Percentiles rank a stretch among this genome's conserved stretches.
Conservation (phyloP, 2,113 vertebrate species). For the Maccullochella peelii region DNA sequence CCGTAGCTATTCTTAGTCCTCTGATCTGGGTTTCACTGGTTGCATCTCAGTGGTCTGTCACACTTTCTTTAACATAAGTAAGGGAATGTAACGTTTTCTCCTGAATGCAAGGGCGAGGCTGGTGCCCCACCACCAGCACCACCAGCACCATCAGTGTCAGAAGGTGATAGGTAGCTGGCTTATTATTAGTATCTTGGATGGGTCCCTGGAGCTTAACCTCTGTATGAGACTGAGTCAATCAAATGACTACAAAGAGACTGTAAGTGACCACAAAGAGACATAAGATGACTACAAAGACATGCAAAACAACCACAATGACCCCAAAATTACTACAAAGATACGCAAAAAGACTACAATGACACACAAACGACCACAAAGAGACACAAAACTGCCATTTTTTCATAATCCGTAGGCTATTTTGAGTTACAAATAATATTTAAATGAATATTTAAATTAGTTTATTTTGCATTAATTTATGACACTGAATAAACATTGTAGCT, state of each 20-base stretch:
- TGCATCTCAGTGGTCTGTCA: conserved; percentile 11
- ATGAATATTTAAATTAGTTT: neutral
- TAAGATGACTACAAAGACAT: no score
- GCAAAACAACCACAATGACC: neutral
- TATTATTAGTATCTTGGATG: neutral
- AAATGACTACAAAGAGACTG: neutral
- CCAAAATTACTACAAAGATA: no score
- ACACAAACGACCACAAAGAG: neutral
- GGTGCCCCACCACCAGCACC: neutral
- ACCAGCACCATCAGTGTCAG: neutral
- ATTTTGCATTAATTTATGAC: neutral
- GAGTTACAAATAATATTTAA: neutral
- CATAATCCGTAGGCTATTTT: no score
- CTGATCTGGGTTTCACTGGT: conserved; percentile 39
- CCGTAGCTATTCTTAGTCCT: conserved; percentile 24
- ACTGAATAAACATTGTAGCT: neutral
- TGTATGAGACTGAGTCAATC: neutral
- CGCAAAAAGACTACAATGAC: neutral
- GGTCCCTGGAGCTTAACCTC: neutral
- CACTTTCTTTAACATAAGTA: neutral
- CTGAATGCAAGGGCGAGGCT: neutral
- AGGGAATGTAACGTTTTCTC: neutral
- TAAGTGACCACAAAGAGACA: neutral
- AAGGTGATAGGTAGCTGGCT: neutral
- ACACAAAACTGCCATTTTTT: no score